Evolutionary conservation across 64 coral and sea anemone species (phyloP).

Genomic region (Anthopleura sola): DNA sequence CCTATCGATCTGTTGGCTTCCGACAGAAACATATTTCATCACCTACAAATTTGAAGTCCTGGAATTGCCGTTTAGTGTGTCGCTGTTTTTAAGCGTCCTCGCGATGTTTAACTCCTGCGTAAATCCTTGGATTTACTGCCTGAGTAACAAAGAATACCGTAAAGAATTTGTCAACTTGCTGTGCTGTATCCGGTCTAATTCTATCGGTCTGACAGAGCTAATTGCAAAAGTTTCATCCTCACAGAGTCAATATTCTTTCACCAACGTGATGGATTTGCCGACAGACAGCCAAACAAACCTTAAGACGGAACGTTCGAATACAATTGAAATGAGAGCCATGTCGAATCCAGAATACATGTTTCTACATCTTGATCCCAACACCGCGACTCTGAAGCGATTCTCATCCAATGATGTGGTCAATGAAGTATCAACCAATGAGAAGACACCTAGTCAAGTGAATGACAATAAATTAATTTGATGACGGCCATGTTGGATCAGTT

Average conservation of each 20-base stretch:
- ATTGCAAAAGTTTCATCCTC: background rate
- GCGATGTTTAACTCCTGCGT: conserved; percentile 48
- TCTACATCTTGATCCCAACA: background rate
- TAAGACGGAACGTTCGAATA: background rate
- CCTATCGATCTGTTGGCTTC: conserved; percentile 45
- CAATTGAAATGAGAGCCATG: background rate
- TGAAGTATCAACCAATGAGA: background rate
- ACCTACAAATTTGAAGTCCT: conserved; percentile 27
- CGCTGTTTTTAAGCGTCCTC: conserved; percentile 31
- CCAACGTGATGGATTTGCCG: background rate
- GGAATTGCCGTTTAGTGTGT: conserved; percentile 18
- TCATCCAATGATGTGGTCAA: background rate
- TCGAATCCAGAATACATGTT: background rate
- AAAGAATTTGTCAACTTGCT: conserved; percentile 35
- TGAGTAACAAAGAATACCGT: conserved; percentile 43
- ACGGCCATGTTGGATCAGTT: background rate
- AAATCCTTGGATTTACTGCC: conserved; percentile 49
- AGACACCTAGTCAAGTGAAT: background rate
- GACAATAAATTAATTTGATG: background rate
- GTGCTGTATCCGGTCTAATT: conserved; percentile 1
- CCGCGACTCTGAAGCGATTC: background rate
- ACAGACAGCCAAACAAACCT: background rate
- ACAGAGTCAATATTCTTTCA: conserved; percentile 3
- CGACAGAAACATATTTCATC: conserved; percentile 40
- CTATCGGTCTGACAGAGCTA: background rate